These are phyloP conservation scores for Lates calcarifer DNA, from an alignment of 2,113 vertebrate species.

Conservation along the genomic window DNA sequence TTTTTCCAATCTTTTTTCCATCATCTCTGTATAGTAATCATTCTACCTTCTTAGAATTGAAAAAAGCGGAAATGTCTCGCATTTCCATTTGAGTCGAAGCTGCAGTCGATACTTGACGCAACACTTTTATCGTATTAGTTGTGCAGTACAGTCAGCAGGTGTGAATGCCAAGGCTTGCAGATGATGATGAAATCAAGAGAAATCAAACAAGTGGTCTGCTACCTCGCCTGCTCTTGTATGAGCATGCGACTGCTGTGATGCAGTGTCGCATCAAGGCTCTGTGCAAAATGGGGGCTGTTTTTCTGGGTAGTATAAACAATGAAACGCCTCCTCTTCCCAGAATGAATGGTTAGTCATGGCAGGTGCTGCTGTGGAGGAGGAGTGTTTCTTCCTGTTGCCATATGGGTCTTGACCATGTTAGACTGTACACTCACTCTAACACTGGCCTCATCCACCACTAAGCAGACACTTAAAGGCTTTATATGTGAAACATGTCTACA, in stretches of 20 bases:
- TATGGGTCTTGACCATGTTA: conserved; percentile 69
- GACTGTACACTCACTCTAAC: conserved; percentile 52
- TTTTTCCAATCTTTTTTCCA: conserved; percentile 17
- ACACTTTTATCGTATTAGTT: not conserved
- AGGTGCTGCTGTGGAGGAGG: conserved; percentile 78
- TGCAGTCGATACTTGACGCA: not conserved
- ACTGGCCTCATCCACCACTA: conserved; percentile 16
- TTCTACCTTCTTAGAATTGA: conserved; percentile 34
- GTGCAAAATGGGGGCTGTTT: conserved; percentile 70
- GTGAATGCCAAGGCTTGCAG: conserved; percentile 6
- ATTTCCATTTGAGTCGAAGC: not conserved
- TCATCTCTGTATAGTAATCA: not conserved
- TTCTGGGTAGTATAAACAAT: conserved; percentile 77
- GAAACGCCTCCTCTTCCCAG: conserved; percentile 83
- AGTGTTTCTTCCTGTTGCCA: conserved; percentile 79
- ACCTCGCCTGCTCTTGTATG: conserved; percentile 11
- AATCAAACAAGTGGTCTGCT: conserved; percentile 41
- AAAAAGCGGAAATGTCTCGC: conserved; percentile 17
- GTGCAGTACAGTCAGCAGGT: not conserved
- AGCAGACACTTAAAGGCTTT: not conserved
- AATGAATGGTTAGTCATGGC: conserved; percentile 82
- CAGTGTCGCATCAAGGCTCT: conserved; percentile 52
- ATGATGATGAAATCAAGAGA: conserved; percentile 14
- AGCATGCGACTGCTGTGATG: conserved; percentile 20
- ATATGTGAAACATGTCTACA: not conserved